These are phyloP conservation scores for Gephyroberyx darwinii DNA, from an alignment of 2,797 vertebrate species.

Conservation along the genomic window DNA sequence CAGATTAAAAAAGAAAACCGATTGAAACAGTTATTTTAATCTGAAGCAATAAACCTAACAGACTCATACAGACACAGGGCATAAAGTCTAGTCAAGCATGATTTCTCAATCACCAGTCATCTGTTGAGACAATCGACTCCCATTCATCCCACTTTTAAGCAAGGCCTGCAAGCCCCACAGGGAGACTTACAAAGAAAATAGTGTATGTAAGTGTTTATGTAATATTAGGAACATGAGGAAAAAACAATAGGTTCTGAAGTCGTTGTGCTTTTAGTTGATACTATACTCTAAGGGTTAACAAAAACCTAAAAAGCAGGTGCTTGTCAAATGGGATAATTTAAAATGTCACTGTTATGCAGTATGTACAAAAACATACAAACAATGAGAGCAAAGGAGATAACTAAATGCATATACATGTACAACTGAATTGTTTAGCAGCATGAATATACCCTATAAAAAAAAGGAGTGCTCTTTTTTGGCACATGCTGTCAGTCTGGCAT, in stretches of 20 bases:
- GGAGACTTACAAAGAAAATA: conserved; percentile 45
- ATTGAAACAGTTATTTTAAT: conserved; percentile 79
- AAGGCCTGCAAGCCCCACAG: conserved; percentile 56
- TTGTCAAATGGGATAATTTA: conserved; percentile 52
- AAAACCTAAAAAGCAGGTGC: conserved; percentile 50
- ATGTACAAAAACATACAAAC: conserved; percentile 71
- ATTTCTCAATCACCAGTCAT: conserved; percentile 58
- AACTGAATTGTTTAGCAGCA: conserved; percentile 75
- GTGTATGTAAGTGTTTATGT: conserved; percentile 22
- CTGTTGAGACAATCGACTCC: conserved; percentile 55
- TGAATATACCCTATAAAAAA: conserved; percentile 70
- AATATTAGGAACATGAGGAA: conserved; percentile 28
- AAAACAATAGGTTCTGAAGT: conserved; percentile 23
- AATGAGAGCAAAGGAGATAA: conserved; percentile 49
- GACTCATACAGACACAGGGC: conserved; percentile 77
- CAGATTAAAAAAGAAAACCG: conserved; percentile 22
- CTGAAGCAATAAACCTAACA: conserved; percentile 80
- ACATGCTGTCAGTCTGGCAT: conserved; percentile 62
- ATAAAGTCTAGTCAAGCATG: conserved; percentile 64
- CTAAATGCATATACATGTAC: conserved; percentile 67
- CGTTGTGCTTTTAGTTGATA: conserved; percentile 69
- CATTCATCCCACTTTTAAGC: conserved; percentile 57
- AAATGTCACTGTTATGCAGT: conserved; percentile 65
- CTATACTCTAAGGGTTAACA: conserved; percentile 60
- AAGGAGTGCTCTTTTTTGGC: conserved; percentile 79